phyloP scores from a whole-genome alignment of 2,888 invertebrate species.

The Acanthacorydalis orientalis region DNA sequence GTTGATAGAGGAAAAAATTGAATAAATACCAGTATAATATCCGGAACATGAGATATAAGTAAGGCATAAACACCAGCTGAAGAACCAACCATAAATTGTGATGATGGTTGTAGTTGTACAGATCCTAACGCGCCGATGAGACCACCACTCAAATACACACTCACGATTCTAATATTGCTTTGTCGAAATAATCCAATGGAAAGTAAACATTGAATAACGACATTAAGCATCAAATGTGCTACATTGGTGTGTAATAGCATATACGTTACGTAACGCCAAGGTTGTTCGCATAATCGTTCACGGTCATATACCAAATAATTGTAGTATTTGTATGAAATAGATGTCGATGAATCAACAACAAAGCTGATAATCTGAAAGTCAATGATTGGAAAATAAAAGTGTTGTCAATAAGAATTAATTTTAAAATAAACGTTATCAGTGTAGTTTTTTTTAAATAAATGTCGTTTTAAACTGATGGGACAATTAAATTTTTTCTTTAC shows the following conservation, averaged over 20 bases:
- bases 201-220: constrained; percentile 43
- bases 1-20: too few relatives aligned
- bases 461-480: too few relatives aligned
- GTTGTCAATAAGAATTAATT: too few relatives aligned
- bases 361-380: too few relatives aligned
- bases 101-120: constrained; percentile 51
- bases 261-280: constrained; percentile 69
- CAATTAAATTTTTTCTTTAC: too few relatives aligned
- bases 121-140: constrained; percentile 60
- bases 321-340: too few relatives aligned
- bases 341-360: too few relatives aligned
- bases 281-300: constrained; percentile 19
- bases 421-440: too few relatives aligned
- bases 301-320: too few relatives aligned
- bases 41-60: constrained; percentile 71
- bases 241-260: constrained; percentile 63
- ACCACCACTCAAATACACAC: constrained; percentile 60
- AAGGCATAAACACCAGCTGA: constrained; percentile 84
- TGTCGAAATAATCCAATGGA: constrained; percentile 49
- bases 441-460: too few relatives aligned
- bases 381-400: too few relatives aligned
- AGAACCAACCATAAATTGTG: constrained; percentile 66
- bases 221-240: constrained; percentile 61
- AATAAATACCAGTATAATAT: constrained; percentile 47
- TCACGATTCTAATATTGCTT: constrained; percentile 49